Evolutionary conservation across 1,140 invertebrate genomes (phyloP), one percentile per base, ranked within the genome.

Genomic region (Drosophila bipectinata): DNA sequence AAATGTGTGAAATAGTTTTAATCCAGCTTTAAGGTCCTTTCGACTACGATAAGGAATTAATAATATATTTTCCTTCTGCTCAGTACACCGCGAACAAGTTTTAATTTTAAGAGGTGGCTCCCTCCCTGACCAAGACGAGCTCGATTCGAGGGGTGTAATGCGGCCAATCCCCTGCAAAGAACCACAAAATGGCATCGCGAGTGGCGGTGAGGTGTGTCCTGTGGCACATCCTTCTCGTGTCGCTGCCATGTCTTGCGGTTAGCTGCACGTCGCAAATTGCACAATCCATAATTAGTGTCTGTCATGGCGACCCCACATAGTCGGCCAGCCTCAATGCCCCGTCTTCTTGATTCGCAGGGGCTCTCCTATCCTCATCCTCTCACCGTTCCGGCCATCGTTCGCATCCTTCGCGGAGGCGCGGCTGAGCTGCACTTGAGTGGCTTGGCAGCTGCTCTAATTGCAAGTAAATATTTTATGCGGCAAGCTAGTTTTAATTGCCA

Each of bases 231-330:
- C 72, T 72, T 56, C 55, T 47, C 51, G 60, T 49, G 37, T 78
- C 49, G 52, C 64, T 54, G 57, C 49, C 64, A 59, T 78, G 74
- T 68, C 79, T 75, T 87, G 82, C 49, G 82, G 82, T 88, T 85
- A 72, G 64, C 82, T 76, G 66, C 78, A 87, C 80, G 78, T 80
- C 75, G 75, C 82, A 87, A 87, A 87, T 88, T 87, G 71, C 85
- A 79, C 64, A 87, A 87, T 88, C 82, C 83, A 87, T 87, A 87
- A 87, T 87, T 87, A 87, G 82, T 87, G 82, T 88, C 82, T 87
- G 82, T 87, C 82, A 82, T 53, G 82, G 69, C 53, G 64, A 75
- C 78, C 72, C 77, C 53, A 45, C 28, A 24, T 51, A 39, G 21
- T 49, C 62, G 53, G 15, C 49, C 45, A 52, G 5, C 54, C 56